These are phyloP conservation scores for Gonioctena quinquepunctata DNA, from an alignment of 1,140 invertebrate species.

Conservation along the genomic window DNA sequence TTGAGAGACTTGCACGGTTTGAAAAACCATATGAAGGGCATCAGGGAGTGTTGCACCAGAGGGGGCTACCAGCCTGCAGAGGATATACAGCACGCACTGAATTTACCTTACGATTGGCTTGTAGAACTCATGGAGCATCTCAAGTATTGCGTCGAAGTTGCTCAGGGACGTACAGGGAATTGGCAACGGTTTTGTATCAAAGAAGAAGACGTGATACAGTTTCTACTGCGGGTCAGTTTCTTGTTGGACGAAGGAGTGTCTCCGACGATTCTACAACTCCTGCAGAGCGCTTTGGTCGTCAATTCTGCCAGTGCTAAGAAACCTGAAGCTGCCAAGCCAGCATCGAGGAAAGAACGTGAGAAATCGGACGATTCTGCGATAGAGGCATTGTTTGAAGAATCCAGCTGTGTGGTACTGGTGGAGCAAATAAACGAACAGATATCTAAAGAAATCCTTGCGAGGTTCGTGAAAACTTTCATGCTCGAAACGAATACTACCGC, in stretches of 20 bases:
- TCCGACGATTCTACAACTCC: slow-evolving; percentile 84
- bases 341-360: slow-evolving; percentile 62
- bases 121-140: slow-evolving; percentile 94
- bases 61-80: slow-evolving; percentile 62
- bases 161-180: slow-evolving; percentile 63
- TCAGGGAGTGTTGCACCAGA: slow-evolving; percentile 63
- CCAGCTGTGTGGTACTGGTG: slow-evolving; percentile 70
- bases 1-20: slow-evolving; percentile 90
- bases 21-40: slow-evolving; percentile 75
- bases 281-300: slow-evolving; percentile 84
- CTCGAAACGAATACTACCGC: slow-evolving; percentile 91
- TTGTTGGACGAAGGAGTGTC: slow-evolving; percentile 92
- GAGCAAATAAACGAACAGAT: slow-evolving; percentile 75
- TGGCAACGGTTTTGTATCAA: slow-evolving; percentile 91
- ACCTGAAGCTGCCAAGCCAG: slow-evolving; percentile 17
- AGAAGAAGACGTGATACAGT: slow-evolving; percentile 75
- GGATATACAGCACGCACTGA: slow-evolving; percentile 53
- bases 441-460: slow-evolving; percentile 67
- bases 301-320: slow-evolving; percentile 36
- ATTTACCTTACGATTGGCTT: slow-evolving; percentile 83
- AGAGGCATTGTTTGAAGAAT: slow-evolving; percentile 71
- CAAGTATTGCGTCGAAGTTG: slow-evolving; percentile 86
- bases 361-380: slow-evolving; percentile 72
- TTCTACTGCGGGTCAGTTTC: slow-evolving; percentile 78
- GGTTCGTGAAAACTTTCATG: slow-evolving; percentile 89